phyloP scores from a whole-genome alignment of 2,888 invertebrate species.

The Lysandra coridon region DNA sequence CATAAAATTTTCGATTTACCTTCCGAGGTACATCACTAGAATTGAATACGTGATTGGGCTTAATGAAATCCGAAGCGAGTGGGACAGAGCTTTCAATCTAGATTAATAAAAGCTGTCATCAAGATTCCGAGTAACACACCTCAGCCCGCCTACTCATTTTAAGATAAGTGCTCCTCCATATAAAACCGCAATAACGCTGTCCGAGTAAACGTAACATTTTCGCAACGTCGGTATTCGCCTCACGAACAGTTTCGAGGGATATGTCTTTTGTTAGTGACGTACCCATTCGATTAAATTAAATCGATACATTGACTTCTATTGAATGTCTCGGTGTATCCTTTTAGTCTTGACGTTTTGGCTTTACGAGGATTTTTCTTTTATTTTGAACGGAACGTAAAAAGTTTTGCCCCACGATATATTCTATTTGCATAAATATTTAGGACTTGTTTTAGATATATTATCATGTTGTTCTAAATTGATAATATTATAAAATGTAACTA shows the following conservation, averaged over 20 bases:
- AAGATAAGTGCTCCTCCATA: constrained; percentile 64
- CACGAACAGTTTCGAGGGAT: constrained; percentile 46
- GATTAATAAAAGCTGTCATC: constrained; percentile 36
- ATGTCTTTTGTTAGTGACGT: constrained; percentile 32
- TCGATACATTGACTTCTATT: constrained; percentile 31
- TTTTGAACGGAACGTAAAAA: constrained; percentile 6
- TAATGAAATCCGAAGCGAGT: constrained; percentile 26
- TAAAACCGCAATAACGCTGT: constrained; percentile 64
- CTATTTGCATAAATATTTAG: constrained; percentile 50
- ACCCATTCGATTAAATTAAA: constrained; percentile 31
- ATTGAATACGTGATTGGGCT: constrained; percentile 31
- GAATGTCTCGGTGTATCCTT: constrained; percentile 46
- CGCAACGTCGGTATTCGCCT: constrained; percentile 68
- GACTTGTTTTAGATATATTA: not conserved
- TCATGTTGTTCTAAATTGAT: not conserved
- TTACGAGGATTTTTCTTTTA: constrained; percentile 38
- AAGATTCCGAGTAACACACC: constrained; percentile 38
- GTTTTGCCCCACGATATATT: not conserved
- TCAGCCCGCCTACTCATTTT: constrained; percentile 39
- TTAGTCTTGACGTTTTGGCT: constrained; percentile 43
- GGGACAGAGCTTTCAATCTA: constrained; percentile 31
- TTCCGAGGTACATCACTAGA: constrained; percentile 25
- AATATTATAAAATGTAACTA: too few relatives aligned
- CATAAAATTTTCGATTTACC: constrained; percentile 26
- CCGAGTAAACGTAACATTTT: constrained; percentile 56